Conservation (phyloP, 35 echinoderm and acorn worm species). For the Ptychodera flava region DNA sequence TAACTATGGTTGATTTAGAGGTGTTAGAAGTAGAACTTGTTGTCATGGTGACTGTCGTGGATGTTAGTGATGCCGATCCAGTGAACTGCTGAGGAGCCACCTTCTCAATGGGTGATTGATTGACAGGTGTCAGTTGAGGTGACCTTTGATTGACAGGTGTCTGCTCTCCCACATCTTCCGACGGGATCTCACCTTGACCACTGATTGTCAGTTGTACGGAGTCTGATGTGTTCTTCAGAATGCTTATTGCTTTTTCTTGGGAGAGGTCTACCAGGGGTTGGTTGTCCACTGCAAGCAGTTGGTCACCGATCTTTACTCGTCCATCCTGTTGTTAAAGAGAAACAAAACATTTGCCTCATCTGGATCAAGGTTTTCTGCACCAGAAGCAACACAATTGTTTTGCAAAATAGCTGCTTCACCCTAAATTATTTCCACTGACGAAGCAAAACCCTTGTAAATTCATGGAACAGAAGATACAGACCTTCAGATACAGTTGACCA, state of each 20-base stretch:
- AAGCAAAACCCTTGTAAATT: too few relatives aligned
- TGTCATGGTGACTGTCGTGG: background rate
- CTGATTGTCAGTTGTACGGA: slow-evolving; percentile 60
- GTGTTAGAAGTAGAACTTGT: background rate
- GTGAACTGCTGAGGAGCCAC: background rate
- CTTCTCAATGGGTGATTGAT: background rate
- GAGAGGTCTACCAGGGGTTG: slow-evolving; percentile 57
- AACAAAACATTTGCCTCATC: too few relatives aligned
- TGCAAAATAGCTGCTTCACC: too few relatives aligned
- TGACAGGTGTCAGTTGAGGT: background rate
- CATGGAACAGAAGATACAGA: too few relatives aligned
- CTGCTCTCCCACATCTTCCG: slow-evolving; percentile 9
- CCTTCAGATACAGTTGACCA: too few relatives aligned
- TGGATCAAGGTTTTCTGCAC: too few relatives aligned
- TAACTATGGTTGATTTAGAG: too few relatives aligned
- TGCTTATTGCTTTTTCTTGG: slow-evolving; percentile 72
- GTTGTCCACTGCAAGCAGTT: slow-evolving; percentile 84
- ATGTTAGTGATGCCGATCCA: background rate
- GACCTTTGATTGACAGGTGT: background rate
- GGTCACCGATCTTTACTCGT: slow-evolving; percentile 57
- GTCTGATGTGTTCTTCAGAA: slow-evolving; percentile 85
- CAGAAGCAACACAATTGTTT: too few relatives aligned
- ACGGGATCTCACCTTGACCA: slow-evolving; percentile 14
- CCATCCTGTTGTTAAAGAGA: slow-evolving; percentile 59
- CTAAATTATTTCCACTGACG: too few relatives aligned